Evolutionary conservation across 2,888 invertebrate genomes (phyloP), one percentile per base, ranked within the genome.

Genomic region (Molorchus minor): DNA sequence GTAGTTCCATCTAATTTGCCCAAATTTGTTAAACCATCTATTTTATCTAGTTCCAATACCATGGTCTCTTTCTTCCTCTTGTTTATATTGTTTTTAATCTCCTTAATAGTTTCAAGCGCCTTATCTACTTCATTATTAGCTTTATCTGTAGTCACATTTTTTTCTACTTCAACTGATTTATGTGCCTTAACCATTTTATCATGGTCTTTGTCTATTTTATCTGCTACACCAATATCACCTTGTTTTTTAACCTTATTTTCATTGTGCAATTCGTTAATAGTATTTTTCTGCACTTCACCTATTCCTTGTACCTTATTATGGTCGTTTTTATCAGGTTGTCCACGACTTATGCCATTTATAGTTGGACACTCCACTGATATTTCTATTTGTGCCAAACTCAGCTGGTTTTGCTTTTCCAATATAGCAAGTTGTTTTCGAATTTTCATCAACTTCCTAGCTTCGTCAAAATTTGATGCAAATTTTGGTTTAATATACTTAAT

Each of bases 381-480:
- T 36, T 61, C 58, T n/a, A 61, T 64, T 20, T 44, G 56, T 3
- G 84, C 55, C 57, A 74, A 58, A 52, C 72, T 69, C 13, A 77
- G 45, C 61, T 77, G 72, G 57, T 73, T 75, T 41, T 75, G 84
- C 52, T 84, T 83, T 69, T 87, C 87, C 71, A 87, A 82, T 70
- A 86, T 86, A 25, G 87, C 86, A 61, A 89, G 77, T 65, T 86
- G 85, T 64, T 86, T 88, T 3, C 89, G 80, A 75, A 88, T 85
- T 77, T 88, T 88, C 84, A 88, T 87, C 49, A 88, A 77, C 66
- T 83, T 84, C 68, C 84, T 85, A 0, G 88, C 88, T 80, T 90
- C 89, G 67, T 84, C 83, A 38, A 88, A 82, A 75, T 89, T 89
- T 0, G 86, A 86, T 0, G 88, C 88, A 56, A 88, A 86, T 80